Base-by-base conservation (phyloP, 2,888 invertebrate genomes). In the Monopis laevigella region DNA sequence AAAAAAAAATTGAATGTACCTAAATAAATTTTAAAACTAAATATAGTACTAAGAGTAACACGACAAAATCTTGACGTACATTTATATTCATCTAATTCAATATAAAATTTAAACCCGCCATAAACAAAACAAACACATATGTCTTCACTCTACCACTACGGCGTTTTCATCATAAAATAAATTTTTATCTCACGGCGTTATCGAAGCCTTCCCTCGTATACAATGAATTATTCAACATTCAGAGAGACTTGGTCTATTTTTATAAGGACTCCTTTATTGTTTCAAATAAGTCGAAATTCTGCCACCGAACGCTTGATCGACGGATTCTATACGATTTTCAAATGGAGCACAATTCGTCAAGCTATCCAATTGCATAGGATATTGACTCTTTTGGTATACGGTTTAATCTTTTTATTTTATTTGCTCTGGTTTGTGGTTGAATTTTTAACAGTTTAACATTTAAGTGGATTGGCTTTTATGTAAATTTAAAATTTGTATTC, bases 171-270 rank as follows among this genome's bases (percentile, higher is more conserved):
- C 17, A 32, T 41, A 34, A 41, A 35, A 41, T 41, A 41, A 39
- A 39, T 27, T 39, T 39, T 26, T 39, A 26, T 26, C 39, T 26
- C 27, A 6, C n/a, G 16, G 39, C 39, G 42, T 44, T 46, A 46
- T 46, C 43, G 44, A 46, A 39, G 26, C 39, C 39, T 26, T n/a
- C 39, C 27, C 39, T n/a, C 43, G 42, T 41, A 18, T 41, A 13
- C 19, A 38, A 48, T 53, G 49, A 48, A 50, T 50, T 43, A 53
- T 51, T 53, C 50, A 51, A 44, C 39, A n/a, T n/a, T n/a, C n/a
- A 29, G 29, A 24, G 39, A 39, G 41, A 41, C 41, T 44, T 40
- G 42, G 44, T 44, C 46, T 48, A 44, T 45, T 51, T 48, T 45
- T 45, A 41, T 46, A 47, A 42, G 46, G 43, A 36, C 40, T 5